phyloP scores from a whole-genome alignment of 2,797 vertebrate species.

The Calcarius lapponicus region DNA sequence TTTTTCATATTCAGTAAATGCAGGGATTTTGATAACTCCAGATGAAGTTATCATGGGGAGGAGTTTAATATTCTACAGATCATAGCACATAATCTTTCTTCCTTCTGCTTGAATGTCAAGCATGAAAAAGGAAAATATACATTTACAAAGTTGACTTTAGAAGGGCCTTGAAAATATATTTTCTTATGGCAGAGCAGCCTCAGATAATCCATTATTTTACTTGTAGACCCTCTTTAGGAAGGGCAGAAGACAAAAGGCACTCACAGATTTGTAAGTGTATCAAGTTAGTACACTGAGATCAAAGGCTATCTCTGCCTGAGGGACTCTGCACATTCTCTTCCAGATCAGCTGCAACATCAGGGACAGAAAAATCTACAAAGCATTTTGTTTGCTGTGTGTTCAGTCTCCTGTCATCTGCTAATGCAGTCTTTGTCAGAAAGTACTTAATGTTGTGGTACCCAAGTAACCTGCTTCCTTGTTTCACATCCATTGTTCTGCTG shows the following conservation, averaged over 20 bases:
- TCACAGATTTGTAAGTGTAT: constrained; percentile 6
- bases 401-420: constrained; percentile 64
- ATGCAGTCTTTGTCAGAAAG: constrained; percentile 65
- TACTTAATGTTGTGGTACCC: constrained; percentile 56
- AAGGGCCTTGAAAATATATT: background rate
- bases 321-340: constrained; percentile 60
- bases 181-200: background rate
- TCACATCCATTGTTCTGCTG: background rate
- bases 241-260: background rate
- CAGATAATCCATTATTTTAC: constrained; percentile 34
- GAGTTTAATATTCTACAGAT: constrained; percentile 54
- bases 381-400: constrained; percentile 49
- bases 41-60: background rate
- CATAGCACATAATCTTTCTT: constrained; percentile 35
- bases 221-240: constrained; percentile 11
- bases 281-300: constrained; percentile 26
- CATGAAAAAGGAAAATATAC: constrained; percentile 15
- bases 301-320: constrained; percentile 65
- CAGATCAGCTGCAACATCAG: constrained; percentile 62
- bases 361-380: constrained; percentile 41
- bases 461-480: constrained; percentile 28
- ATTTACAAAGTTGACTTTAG: constrained; percentile 20
- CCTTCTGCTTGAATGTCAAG: constrained; percentile 42
- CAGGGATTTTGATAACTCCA: constrained; percentile 47
- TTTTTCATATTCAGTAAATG: constrained; percentile 54